phyloP scores from a whole-genome alignment of 1,140 invertebrate species.

The Episyrphus balteatus region DNA sequence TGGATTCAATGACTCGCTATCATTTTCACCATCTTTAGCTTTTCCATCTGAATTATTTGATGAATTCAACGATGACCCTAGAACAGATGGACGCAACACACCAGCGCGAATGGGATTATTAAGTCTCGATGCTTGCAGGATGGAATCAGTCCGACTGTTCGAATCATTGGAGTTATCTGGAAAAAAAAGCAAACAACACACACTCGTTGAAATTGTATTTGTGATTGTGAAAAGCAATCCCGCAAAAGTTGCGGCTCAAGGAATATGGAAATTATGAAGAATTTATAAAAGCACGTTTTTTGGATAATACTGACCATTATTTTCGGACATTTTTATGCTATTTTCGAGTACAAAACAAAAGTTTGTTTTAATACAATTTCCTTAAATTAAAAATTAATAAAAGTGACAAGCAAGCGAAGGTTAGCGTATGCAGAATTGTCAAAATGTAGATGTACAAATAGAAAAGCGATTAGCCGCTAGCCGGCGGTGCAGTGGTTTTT shows the following conservation, averaged over 20 bases:
- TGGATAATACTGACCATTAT: conserved; percentile 22
- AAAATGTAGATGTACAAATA: too few species aligned
- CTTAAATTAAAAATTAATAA: conserved; percentile 2
- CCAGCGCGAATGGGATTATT: conserved; percentile 14
- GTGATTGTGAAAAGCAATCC: too few species aligned
- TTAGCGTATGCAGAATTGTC: conserved; percentile 6
- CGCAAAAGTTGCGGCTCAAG: too few species aligned
- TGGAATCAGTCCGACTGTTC: conserved; percentile 32
- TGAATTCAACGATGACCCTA: conserved; percentile 17
- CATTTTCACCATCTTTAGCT: conserved; percentile 1
- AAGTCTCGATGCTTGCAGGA: conserved; percentile 24
- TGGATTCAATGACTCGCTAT: conserved; percentile 3
- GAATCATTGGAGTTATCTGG: conserved; percentile 32
- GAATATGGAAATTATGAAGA: too few species aligned
- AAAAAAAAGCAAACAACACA: conserved; percentile 11
- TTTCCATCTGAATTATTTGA: conserved; percentile 8
- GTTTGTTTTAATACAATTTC: conserved; percentile 3
- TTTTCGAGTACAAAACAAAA: conserved; percentile 5
- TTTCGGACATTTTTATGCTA: conserved; percentile 23
- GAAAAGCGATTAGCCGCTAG: too few species aligned
- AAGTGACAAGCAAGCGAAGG: conserved; percentile 1
- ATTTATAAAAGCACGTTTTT: too few species aligned
- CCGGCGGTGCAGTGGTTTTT: too few species aligned
- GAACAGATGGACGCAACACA: conserved; percentile 25
- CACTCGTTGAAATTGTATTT: too few species aligned